phyloP scores from a whole-genome alignment of 2,113 vertebrate species.

The Poecilia latipinna region DNA sequence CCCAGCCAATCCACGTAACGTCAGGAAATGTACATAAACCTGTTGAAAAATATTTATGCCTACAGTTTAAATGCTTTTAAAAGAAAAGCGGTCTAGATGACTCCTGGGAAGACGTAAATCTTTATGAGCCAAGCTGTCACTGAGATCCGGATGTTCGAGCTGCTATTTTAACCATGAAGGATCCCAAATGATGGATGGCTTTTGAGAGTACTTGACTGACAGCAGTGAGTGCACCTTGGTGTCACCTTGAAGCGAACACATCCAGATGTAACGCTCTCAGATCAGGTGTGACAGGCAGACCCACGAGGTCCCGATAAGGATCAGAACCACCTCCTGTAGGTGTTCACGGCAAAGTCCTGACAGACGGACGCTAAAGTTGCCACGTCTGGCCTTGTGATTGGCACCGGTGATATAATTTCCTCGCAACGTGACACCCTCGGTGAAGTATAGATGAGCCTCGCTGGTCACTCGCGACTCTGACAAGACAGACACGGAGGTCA shows the following conservation, averaged over 20 bases:
- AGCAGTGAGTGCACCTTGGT: constrained; percentile 9
- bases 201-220: constrained; percentile 30
- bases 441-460: constrained; percentile 65
- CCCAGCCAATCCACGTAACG: not conserved
- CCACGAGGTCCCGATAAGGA: constrained; percentile 32
- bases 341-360: constrained; percentile 25
- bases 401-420: constrained; percentile 68
- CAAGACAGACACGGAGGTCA: constrained; percentile 59
- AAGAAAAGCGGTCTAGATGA: not conserved
- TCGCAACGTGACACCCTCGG: constrained; percentile 64
- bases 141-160: constrained; percentile 4
- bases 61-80: not conserved
- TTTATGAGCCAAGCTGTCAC: not conserved
- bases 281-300: constrained; percentile 5
- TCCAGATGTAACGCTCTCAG: constrained; percentile 3
- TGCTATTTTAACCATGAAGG: constrained; percentile 38
- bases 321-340: constrained; percentile 19
- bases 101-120: constrained; percentile 19
- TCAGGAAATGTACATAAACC: not conserved
- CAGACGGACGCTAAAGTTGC: constrained; percentile 52
- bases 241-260: constrained; percentile 42
- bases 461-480: constrained; percentile 66
- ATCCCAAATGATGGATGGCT: constrained; percentile 37
- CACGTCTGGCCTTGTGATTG: constrained; percentile 45
- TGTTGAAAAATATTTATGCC: not conserved